Evolutionary conservation across 2,113 vertebrate species (phyloP), one percentile per base, ranked within the genome.

Genomic region (Pelusios castaneus): DNA sequence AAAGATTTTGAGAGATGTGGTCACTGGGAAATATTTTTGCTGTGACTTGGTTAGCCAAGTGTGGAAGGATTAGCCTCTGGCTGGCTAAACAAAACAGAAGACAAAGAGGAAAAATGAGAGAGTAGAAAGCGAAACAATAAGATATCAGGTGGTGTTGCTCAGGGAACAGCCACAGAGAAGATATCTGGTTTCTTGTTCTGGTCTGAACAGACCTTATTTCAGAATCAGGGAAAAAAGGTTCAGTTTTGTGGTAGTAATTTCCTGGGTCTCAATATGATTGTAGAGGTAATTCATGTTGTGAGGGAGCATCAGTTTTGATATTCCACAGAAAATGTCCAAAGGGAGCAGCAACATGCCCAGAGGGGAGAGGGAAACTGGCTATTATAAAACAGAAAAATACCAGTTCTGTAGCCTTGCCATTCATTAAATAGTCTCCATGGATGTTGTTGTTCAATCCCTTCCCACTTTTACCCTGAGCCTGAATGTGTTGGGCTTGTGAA

Each of bases 141-240:
- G 14, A 76, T 1, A 86, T 89, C 85, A 49, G 6, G 6, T 89
- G 25, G 19, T 91, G 25, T 22, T 91, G 49, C 63, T 89, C 91
- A 89, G 80, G 54, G 84, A 85, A 89, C 88, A 49, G 21, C 1
- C 11, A 70, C 55, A 27, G 27, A 82, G 77, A 10, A 47, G 87
- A 58, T 27, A n/a, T 67, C 92, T 93, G 92, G 67, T 87, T 14
- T 1, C 70, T 14, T 70, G 19, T 38, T 70, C 55, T 83, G 85
- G 41, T 56, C 63, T 80, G 10, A 78, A 6, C 49, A 24, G 31
- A 25, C 41, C 91, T 94, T 79, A 56, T 91, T 89, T 94, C 25
- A 75, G 38, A 95, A 87, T 81, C n/a, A 67, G 29, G 22, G 54
- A 76, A 94, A 27, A 21, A 21, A 19, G 17, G 86, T 92, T 95